A percentile compares a stretch with the other conserved stretches of the same genome.
Evolutionary conservation across 2,113 vertebrate genomes (phyloP).

Genomic region (Holacanthus passer): DNA sequence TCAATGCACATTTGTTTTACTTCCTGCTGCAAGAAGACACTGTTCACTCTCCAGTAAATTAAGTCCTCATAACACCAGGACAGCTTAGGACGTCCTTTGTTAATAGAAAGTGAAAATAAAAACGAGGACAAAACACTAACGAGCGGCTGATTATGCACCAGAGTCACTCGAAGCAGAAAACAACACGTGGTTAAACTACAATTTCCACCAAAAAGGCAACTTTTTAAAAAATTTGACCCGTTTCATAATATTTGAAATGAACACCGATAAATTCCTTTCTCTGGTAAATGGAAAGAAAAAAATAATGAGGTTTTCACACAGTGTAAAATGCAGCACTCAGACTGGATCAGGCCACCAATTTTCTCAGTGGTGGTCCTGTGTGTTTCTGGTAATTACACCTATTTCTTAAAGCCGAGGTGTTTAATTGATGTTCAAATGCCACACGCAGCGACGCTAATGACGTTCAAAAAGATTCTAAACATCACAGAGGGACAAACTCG

Average conservation of each 20-base stretch:
- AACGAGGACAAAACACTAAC: constrained; percentile 46
- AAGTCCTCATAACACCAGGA: constrained; percentile 19
- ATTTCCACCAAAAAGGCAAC: constrained; percentile 16
- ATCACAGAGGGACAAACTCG: constrained; percentile 40
- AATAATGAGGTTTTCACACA: constrained; percentile 20
- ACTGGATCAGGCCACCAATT: constrained; percentile 10
- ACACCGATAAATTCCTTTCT: background rate
- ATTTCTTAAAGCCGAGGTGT: constrained; percentile 27
- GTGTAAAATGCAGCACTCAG: constrained; percentile 22
- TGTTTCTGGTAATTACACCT: constrained; percentile 39
- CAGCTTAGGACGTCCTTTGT: constrained; percentile 2
- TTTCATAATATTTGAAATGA: constrained; percentile 19
- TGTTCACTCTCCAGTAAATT: constrained; percentile 30
- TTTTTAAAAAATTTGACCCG: constrained; percentile 27
- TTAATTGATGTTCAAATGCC: constrained; percentile 21
- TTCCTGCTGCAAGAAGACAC: constrained; percentile 24
- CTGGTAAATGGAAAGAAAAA: background rate
- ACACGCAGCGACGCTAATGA: constrained; percentile 30
- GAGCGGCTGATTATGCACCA: constrained; percentile 43
- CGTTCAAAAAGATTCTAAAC: constrained; percentile 8
- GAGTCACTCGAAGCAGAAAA: background rate
- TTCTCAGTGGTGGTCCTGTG: constrained; percentile 15
- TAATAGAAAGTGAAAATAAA: constrained; percentile 17
- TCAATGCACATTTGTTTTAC: constrained; percentile 22
- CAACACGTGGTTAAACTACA: constrained; percentile 6